Base-by-base conservation (phyloP, 2,888 invertebrate species). In the Xestia rhomboidea region DNA sequence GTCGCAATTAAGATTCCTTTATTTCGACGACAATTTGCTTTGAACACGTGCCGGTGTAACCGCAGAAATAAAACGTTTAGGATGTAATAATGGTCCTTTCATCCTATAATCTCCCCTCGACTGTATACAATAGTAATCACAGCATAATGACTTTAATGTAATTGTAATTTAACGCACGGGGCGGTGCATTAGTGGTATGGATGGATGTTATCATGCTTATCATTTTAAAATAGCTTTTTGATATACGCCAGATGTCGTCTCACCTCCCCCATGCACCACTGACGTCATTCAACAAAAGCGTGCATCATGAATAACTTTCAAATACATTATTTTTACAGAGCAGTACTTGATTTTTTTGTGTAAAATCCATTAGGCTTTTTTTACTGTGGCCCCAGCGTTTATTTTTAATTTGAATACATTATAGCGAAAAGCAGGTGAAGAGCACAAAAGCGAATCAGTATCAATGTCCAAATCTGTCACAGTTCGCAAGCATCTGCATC, bases 111-210 rank as follows among this genome's bases (percentile, higher is more conserved):
- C 90, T 66, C 94, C 94, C 93, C 91, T 84, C 79, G 38, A 70
- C 24, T 57, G 77, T 81, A 89, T 88, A 81, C 90, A 89, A 92
- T 92, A 91, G 91, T 95, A 94, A 95, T 94, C 93, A 92, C 91
- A 83, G 90, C 90, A 91, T 95, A 95, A 95, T 94, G 92, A 92
- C 91, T 93, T 92, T 84, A 93, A 93, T 95, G 93, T 93, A 94
- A 94, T 95, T 95, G 94, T 93, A 94, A 94, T 95, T 95, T 93
- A 94, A 95, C 93, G 92, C 91, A 91, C 88, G 89, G 94, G 94
- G 95, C 95, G 93, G 93, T 93, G 93, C 93, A 94, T 95, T 94
- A 93, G 92, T 91, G 92, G 91, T 91, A 91, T 90, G 92, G 91
- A 90, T 90, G 91, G 91, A 90, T 91, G 90, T 94, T 95, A 95